Base-by-base conservation (phyloP, 2,888 invertebrate genomes). In the Eurois occulta region DNA sequence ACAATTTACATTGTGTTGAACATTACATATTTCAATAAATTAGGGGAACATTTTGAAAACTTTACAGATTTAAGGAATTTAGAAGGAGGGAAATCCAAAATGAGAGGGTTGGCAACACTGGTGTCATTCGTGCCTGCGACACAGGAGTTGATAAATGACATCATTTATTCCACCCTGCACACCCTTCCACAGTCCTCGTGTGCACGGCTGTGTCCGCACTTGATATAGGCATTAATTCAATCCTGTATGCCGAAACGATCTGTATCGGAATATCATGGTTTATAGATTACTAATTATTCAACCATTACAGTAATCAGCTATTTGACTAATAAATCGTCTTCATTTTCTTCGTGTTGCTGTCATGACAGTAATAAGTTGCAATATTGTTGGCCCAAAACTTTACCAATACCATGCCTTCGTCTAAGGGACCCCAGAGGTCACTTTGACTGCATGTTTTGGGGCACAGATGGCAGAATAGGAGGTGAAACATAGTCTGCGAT, bases 141-240 rank as follows among this genome's bases (percentile, higher is more conserved):
- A 82, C 81, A 86, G 81, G 77, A 85, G 83, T 89, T 92, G 92
- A 92, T 92, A 91, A 91, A 92, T 91, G 90, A 89, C 87, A 86
- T 91, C 91, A 92, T 92, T 91, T 92, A 91, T 92, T 89, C 87
- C 85, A 86, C 81, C 84, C 84, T 89, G 87, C 80, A 89, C 86
- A 87, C 90, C 88, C 78, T 84, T 87, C 81, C 71, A 80, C 74
- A 41, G 77, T 74, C 48, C 78, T 75, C 76, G 81, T 66, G 48
- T 78, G 80, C 81, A 66, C 83, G 78, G 81, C 80, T 85, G 77
- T 86, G 88, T 87, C 89, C 89, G 84, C 87, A 81, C 79, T 77
- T 89, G 89, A 88, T 89, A 83, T 88, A n/a, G n/a, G n/a, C n/a
- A 88, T 88, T 87, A 85, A 83, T 85, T 81, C 79, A 77, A 85